Conservation (phyloP, 2,888 invertebrate genomes). For the Caenorhabditis zanzibari region DNA sequence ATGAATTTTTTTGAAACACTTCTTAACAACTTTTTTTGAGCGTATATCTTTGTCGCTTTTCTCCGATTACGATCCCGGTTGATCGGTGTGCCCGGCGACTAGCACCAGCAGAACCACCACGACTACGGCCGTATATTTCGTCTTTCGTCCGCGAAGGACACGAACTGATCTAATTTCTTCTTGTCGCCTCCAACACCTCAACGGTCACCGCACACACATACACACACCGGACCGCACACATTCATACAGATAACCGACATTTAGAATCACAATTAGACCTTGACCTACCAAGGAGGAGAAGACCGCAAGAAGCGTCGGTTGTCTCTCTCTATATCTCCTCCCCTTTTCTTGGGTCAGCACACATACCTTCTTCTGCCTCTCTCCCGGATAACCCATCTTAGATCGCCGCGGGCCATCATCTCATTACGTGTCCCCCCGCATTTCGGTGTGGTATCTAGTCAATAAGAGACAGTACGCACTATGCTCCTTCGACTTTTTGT, state of each 20-base stretch:
- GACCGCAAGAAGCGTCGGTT: neutral
- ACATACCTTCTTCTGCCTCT: slow-evolving; percentile 8
- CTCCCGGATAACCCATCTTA: slow-evolving; percentile 16
- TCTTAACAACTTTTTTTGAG: neutral
- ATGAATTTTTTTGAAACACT: neutral
- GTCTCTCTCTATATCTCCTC: slow-evolving; percentile 22
- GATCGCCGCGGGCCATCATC: slow-evolving; percentile 26
- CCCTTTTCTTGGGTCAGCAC: slow-evolving; percentile 46
- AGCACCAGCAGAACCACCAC: slow-evolving; percentile 21
- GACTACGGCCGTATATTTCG: slow-evolving; percentile 39
- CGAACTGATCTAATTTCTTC: slow-evolving; percentile 57
- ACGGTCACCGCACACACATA: slow-evolving; percentile 21
- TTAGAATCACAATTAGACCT: slow-evolving; percentile 55
- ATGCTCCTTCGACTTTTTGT: slow-evolving; percentile 47
- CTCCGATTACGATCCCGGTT: slow-evolving; percentile 21
- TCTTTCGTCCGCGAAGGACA: slow-evolving; percentile 59
- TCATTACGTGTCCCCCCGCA: slow-evolving; percentile 42
- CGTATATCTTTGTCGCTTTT: slow-evolving; percentile 14
- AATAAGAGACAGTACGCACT: slow-evolving; percentile 12
- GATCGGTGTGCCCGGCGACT: slow-evolving; percentile 16
- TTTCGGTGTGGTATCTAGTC: slow-evolving; percentile 35
- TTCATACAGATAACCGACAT: slow-evolving; percentile 43
- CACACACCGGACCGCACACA: no score
- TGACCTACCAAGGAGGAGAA: slow-evolving; percentile 57
- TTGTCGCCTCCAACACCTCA: neutral